Evolutionary conservation across 2,888 invertebrate species (phyloP).

Genomic region (Magallana nippona): DNA sequence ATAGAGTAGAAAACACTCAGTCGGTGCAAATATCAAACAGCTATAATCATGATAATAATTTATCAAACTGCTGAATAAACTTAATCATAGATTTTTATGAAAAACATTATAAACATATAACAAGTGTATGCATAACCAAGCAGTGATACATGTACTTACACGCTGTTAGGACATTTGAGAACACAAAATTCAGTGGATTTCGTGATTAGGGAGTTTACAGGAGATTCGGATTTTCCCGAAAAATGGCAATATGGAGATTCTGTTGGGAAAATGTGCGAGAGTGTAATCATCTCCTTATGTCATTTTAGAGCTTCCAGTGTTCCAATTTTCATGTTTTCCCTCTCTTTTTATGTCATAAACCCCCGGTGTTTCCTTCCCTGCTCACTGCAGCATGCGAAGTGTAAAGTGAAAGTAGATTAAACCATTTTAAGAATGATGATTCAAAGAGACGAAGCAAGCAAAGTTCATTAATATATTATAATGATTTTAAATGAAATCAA

Average conservation of each 20-base stretch:
- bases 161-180: background rate
- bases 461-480: background rate
- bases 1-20: no score
- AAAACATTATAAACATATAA: background rate
- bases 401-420: constrained; percentile 6
- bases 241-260: constrained; percentile 1
- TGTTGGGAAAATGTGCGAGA: background rate
- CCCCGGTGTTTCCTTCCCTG: no score
- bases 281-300: background rate
- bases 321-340: no score
- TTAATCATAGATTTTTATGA: no score
- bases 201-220: background rate
- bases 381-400: no score
- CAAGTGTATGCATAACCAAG: background rate
- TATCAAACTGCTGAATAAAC: no score
- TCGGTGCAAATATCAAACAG: no score
- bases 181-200: background rate
- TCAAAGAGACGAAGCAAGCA: background rate
- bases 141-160: background rate
- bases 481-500: background rate
- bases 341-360: no score
- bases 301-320: background rate
- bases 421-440: background rate
- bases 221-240: background rate
- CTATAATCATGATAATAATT: no score